These are phyloP conservation scores for Pica pica DNA, from an alignment of 2,113 vertebrate species.

Conservation along the genomic window DNA sequence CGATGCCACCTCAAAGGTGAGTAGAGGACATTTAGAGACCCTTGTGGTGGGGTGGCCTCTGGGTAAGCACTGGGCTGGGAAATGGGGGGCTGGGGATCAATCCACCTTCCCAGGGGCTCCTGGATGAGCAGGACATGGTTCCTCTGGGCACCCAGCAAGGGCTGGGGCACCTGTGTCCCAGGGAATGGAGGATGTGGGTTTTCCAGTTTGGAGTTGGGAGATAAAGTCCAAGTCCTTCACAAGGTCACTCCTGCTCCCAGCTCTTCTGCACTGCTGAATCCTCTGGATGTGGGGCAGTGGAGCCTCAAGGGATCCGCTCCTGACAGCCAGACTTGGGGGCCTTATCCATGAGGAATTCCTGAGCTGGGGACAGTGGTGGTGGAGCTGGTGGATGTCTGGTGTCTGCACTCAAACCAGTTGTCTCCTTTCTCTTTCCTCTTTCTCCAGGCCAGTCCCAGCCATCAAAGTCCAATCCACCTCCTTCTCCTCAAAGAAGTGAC, in stretches of 20 bases:
- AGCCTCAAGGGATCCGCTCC: neutral
- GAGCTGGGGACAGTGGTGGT: neutral
- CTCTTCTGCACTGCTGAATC: neutral
- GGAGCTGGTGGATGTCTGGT: neutral
- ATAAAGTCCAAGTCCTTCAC: neutral
- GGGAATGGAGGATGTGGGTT: neutral
- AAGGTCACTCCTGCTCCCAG: neutral
- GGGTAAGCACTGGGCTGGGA: neutral
- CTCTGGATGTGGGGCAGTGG: neutral
- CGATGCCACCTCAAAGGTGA: constrained; percentile 56
- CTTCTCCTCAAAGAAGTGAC: constrained; percentile 77
- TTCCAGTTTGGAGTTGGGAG: neutral
- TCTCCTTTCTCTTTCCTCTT: constrained; percentile 18
- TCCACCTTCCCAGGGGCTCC: neutral
- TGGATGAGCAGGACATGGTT: neutral
- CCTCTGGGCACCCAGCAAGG: neutral
- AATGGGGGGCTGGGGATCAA: neutral
- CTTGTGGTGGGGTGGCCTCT: no score
- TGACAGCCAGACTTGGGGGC: neutral
- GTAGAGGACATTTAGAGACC: neutral
- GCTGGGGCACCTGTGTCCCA: neutral
- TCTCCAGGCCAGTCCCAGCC: constrained; percentile 69
- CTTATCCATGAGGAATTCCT: fast-evolving
- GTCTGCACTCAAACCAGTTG: neutral
- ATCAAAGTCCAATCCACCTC: constrained; percentile 75